A percentile compares a stretch with the other conserved stretches of the same genome.
phyloP scores from a whole-genome alignment of 1,140 invertebrate species.

The Drosophila setifemur region DNA sequence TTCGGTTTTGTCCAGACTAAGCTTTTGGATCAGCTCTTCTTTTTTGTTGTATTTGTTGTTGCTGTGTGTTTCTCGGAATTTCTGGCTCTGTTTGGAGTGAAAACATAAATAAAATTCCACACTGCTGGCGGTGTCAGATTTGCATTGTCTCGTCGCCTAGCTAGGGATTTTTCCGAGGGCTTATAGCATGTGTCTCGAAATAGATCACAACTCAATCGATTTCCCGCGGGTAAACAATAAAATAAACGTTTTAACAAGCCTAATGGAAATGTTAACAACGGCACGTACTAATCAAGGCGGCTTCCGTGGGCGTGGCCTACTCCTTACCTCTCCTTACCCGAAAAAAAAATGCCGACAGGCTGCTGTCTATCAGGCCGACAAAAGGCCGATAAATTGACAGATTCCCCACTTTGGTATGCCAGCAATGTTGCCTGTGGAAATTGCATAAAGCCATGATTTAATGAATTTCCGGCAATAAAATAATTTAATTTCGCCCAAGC shows the following conservation, averaged over 20 bases:
- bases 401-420: conserved; percentile 49
- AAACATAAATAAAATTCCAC: conserved; percentile 65
- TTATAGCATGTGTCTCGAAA: conserved; percentile 36
- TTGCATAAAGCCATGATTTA: conserved; percentile 70
- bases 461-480: conserved; percentile 77
- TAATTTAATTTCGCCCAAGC: conserved; percentile 71
- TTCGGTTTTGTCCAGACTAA: conserved; percentile 27
- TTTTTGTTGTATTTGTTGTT: neutral
- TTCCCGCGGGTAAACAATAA: conserved; percentile 30
- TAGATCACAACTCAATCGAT: conserved; percentile 41
- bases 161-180: conserved; percentile 28
- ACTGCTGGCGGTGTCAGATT: conserved; percentile 42
- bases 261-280: conserved; percentile 55
- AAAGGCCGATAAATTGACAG: conserved; percentile 30
- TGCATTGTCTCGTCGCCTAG: conserved; percentile 40
- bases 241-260: conserved; percentile 58
- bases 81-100: conserved; percentile 11
- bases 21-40: conserved; percentile 5
- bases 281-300: conserved; percentile 59
- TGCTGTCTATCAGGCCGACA: conserved; percentile 22
- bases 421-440: conserved; percentile 51
- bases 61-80: no score
- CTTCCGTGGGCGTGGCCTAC: conserved; percentile 3
- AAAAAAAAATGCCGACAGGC: conserved; percentile 50
- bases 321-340: no score